phyloP scores from a whole-genome alignment of 2,797 vertebrate species.

The Falco rusticolus region DNA sequence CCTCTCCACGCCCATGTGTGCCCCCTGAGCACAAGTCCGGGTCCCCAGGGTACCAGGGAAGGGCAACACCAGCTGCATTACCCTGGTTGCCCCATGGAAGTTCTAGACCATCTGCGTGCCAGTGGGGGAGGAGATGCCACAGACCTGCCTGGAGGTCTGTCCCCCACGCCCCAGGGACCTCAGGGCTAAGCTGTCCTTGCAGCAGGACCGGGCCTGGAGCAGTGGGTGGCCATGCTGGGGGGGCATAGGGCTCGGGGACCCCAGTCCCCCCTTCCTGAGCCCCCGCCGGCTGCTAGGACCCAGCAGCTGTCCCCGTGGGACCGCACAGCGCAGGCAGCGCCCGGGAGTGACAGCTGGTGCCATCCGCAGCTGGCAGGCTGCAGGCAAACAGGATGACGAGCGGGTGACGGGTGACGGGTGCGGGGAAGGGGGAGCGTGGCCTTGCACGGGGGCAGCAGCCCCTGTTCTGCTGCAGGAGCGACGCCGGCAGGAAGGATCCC shows the following conservation, averaged over 20 bases:
- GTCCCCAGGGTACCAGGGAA: not conserved
- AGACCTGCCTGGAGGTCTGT: not conserved
- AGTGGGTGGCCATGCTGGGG: not conserved
- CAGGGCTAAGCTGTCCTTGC: not conserved
- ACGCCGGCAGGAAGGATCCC: not conserved
- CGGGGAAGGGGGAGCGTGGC: not conserved
- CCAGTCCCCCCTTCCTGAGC: not conserved
- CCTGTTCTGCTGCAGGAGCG: not conserved
- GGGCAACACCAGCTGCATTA: fast-evolving
- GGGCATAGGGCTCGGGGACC: not conserved
- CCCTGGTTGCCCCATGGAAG: not conserved
- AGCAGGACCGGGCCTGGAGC: not conserved
- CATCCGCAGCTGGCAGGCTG: conserved; percentile 67
- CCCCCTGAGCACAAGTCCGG: fast-evolving
- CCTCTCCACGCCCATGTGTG: fast-evolving
- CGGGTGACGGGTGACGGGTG: not conserved
- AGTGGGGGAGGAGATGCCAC: fast-evolving
- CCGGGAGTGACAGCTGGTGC: conserved; percentile 80
- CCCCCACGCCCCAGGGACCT: fast-evolving
- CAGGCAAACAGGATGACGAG: conserved; percentile 55
- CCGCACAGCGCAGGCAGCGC: conserved; percentile 62
- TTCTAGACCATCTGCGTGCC: not conserved
- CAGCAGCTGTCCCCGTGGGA: conserved; percentile 58
- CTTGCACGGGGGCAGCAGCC: not conserved
- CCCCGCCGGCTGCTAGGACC: conserved; percentile 50